Percentiles rank a stretch among this genome's conserved stretches.
Evolutionary conservation across 2,113 vertebrate genomes (phyloP).

Genomic region (Melanostigma gelatinosum): DNA sequence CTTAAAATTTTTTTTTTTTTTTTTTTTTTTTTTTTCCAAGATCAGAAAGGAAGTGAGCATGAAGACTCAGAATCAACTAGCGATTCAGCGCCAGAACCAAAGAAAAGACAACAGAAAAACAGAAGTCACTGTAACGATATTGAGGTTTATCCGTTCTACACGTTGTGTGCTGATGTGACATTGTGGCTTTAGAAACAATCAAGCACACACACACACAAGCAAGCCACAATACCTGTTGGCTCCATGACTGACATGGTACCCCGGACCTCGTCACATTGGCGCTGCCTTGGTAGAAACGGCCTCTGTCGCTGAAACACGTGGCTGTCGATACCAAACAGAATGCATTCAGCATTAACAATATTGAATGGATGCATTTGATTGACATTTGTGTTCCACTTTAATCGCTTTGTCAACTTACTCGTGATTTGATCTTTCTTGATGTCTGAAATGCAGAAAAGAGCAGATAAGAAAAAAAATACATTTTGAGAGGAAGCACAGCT

Average conservation of each 20-base stretch:
- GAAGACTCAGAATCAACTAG: not conserved
- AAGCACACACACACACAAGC: not conserved
- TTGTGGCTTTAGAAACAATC: not conserved
- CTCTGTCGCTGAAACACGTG: constrained; percentile 87
- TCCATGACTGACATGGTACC: constrained; percentile 89
- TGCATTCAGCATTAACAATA: not conserved
- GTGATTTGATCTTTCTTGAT: constrained; percentile 90
- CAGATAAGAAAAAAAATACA: not conserved
- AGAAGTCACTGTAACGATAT: too few species aligned
- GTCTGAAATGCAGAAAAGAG: constrained; percentile 81
- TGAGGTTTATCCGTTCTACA: too few species aligned
- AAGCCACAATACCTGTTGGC: constrained; percentile 82
- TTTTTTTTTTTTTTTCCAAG: too few species aligned
- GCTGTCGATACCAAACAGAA: constrained; percentile 67
- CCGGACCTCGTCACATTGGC: constrained; percentile 85
- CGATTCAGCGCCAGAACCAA: not conserved
- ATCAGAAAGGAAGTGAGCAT: not conserved
- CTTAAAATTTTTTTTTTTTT: too few species aligned
- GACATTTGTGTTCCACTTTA: not conserved
- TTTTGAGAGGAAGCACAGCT: not conserved
- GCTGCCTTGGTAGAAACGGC: constrained; percentile 88
- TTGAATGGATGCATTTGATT: not conserved
- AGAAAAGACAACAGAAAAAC: not conserved
- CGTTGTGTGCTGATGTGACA: not conserved
- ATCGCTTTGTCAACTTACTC: constrained; percentile 86